Conservation (phyloP, 2,797 vertebrate genomes). For the Enteromius treurensis region DNA sequence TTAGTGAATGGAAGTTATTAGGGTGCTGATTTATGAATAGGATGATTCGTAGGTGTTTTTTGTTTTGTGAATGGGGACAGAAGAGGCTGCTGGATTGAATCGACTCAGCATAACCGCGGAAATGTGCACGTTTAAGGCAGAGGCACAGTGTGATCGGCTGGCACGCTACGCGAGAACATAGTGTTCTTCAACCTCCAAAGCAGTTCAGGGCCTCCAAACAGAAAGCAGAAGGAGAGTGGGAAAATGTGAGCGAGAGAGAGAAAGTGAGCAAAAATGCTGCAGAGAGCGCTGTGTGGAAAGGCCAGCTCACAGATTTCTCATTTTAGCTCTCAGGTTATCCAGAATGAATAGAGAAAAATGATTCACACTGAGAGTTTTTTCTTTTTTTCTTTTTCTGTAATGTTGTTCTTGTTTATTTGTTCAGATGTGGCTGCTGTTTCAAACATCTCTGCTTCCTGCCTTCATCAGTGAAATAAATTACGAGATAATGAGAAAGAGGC, state of each 20-base stretch:
- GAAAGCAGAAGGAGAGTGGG: conserved; percentile 28
- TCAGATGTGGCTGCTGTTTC: conserved; percentile 47
- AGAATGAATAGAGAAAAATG: conserved; percentile 54
- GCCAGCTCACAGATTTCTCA: conserved; percentile 49
- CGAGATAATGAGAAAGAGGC: conserved; percentile 46
- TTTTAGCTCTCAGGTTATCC: conserved; percentile 46
- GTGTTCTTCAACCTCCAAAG: conserved; percentile 49
- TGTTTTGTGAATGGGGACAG: conserved; percentile 45
- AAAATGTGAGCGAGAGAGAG: conserved; percentile 22
- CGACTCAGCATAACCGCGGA: conserved; percentile 15
- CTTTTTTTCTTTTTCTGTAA: conserved; percentile 11
- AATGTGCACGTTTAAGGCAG: conserved; percentile 16
- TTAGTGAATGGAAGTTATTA: conserved; percentile 27
- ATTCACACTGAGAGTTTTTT: conserved; percentile 39
- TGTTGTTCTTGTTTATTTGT: conserved; percentile 40
- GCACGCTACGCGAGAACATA: conserved; percentile 45
- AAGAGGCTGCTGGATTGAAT: conserved; percentile 41
- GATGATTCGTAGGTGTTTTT: conserved; percentile 26
- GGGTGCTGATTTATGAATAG: conserved; percentile 35
- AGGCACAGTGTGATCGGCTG: conserved; percentile 41
- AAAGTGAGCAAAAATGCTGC: conserved; percentile 40
- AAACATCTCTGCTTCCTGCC: conserved; percentile 41
- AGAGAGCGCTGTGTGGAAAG: conserved; percentile 43
- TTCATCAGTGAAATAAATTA: conserved; percentile 49
- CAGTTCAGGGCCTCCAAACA: conserved; percentile 43